These are phyloP conservation scores for Syrista parreyssii DNA, from an alignment of 2,888 invertebrate genomes.

Conservation along the genomic window DNA sequence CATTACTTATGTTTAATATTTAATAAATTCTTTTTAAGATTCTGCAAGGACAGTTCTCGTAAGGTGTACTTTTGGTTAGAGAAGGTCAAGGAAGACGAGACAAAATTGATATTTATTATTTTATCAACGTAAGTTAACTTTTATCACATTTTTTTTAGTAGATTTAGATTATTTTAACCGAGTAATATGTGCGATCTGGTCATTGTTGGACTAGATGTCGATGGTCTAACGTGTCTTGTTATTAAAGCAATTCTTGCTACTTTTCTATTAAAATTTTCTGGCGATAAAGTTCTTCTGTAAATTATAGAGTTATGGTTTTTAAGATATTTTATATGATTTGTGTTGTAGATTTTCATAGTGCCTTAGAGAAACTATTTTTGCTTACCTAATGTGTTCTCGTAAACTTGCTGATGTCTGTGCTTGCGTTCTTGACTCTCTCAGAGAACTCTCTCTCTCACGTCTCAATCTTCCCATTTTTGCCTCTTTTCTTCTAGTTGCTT, in stretches of 20 bases:
- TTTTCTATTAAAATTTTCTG: neutral
- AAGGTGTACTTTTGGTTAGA: neutral
- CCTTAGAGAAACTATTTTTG: neutral
- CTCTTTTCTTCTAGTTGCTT: neutral
- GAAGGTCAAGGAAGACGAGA: neutral
- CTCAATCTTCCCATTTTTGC: neutral
- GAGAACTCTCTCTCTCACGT: neutral
- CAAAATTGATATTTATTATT: neutral
- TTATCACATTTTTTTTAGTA: neutral
- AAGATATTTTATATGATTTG: neutral
- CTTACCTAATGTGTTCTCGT: neutral
- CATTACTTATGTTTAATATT: neutral
- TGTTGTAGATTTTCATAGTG: neutral
- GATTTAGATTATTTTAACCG: neutral
- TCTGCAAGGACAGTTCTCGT: neutral
- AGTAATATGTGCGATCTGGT: neutral
- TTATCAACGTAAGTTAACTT: neutral
- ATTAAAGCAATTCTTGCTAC: neutral
- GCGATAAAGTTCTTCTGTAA: neutral
- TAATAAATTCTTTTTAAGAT: slow-evolving; percentile 4
- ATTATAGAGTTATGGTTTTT: neutral
- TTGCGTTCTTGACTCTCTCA: neutral
- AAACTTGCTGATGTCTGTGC: neutral
- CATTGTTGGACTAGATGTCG: neutral
- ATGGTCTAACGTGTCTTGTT: neutral